Evolutionary conservation across 2,113 vertebrate species (phyloP), one percentile per base, ranked within the genome.

Genomic region (Paradisaea rubra): DNA sequence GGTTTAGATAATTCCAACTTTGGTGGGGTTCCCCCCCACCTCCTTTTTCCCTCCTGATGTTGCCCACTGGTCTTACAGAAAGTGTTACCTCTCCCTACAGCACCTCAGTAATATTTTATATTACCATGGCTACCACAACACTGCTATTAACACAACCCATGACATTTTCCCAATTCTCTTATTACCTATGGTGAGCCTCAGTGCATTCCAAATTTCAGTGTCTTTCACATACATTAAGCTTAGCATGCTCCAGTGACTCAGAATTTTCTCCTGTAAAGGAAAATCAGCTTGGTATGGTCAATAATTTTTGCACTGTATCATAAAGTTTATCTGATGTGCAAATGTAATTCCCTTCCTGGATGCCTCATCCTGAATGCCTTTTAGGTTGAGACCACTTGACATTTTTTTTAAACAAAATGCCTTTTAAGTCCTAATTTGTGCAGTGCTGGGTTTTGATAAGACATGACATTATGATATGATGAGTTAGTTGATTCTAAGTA

Each of bases 401-500:
- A 37, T 94, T 90, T 96, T 94, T 96, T 95, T 93, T 39, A 94
- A 94, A 90, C 68, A 95, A 76, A 70, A 88, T 81, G 82, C 66
- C 73, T 97, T 97, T 96, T 91, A 96, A 96, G 72, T 95, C 81
- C 95, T 97, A 97, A 92, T 95, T 92, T 88, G 83, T 94, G 91
- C 82, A 91, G 93, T 37, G 50, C 44, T 94, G 6, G 0, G 78
- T 91, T 97, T 94, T 97, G 92, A 97, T 97, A 94, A 95, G 94
- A 95, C 66, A 97, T 96, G 95, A 92, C 96, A 96, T 89, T 94
- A 69, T 79, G 91, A 91, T 90, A 96, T 86, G 96, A 97, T 88
- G 95, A 97, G 85, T 84, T 95, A 89, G 94, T 97, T 97, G 96
- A 96, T 89, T 96, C 68, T 97, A 95, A 97, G 94, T 93, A 97